Conservation (phyloP, 2,113 vertebrate genomes). For the Sinocyclocheilus grahami region DNA sequence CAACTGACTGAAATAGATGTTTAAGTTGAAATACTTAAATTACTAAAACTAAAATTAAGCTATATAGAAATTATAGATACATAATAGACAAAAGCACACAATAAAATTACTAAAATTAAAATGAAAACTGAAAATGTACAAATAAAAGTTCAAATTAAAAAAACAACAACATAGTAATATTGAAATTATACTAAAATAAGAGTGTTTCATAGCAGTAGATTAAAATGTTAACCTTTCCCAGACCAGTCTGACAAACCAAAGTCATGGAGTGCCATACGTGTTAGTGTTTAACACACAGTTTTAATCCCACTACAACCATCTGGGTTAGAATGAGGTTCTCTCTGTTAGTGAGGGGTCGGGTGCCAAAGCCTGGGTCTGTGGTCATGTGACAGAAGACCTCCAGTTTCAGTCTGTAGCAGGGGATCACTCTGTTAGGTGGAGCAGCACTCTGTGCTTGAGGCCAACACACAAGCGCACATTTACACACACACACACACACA, state of each 20-base stretch:
- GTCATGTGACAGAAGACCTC: conserved; percentile 27
- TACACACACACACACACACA: background rate
- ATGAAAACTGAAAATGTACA: no score
- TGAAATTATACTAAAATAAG: background rate
- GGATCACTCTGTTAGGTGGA: conserved; percentile 26
- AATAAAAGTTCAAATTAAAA: no score
- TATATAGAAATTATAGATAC: no score
- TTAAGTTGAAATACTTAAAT: background rate
- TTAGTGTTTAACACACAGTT: conserved; percentile 12
- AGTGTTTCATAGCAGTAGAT: background rate
- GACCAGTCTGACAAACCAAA: background rate
- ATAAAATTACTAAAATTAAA: no score
- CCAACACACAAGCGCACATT: conserved; percentile 10
- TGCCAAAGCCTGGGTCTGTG: background rate
- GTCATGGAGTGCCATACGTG: background rate
- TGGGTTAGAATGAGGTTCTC: background rate
- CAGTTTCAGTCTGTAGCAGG: conserved; percentile 17
- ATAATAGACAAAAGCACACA: background rate
- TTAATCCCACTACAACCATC: background rate
- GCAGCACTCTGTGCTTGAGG: conserved; percentile 20
- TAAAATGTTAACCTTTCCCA: background rate
- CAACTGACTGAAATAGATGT: background rate
- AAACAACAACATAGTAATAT: no score
- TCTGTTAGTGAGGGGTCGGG: conserved; percentile 24
- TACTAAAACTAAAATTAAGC: background rate